Conservation (phyloP, 2,113 vertebrate genomes). For the Drymodes brunneopygia region DNA sequence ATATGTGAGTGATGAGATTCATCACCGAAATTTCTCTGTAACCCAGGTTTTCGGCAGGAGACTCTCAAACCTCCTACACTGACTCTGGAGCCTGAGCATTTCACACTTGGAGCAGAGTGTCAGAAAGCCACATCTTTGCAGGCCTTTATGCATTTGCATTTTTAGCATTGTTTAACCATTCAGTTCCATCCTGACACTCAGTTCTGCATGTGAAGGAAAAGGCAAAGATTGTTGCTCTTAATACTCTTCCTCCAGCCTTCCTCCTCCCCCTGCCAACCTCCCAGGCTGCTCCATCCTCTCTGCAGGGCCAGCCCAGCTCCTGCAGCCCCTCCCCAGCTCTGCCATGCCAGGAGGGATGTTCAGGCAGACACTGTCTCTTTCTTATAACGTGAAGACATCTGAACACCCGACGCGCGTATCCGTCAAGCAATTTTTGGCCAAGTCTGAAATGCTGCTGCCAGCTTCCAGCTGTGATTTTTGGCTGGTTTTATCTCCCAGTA, state of each 20-base stretch:
- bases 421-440: background rate
- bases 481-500: background rate
- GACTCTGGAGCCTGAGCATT: background rate
- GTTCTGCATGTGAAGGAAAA: background rate
- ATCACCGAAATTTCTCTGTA: background rate
- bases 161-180: background rate
- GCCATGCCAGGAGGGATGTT: accelerated
- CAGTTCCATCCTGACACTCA: background rate
- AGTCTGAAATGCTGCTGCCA: background rate
- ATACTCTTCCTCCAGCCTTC: background rate
- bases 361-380: background rate
- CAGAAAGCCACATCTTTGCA: background rate
- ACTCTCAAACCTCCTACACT: background rate
- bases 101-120: background rate
- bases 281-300: background rate
- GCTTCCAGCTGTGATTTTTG: conserved; percentile 36
- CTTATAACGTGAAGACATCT: background rate
- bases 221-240: background rate
- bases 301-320: background rate
- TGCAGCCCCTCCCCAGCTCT: background rate
- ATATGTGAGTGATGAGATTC: background rate
- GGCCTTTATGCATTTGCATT: background rate
- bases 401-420: background rate
- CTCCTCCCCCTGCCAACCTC: background rate
- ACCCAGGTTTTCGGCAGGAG: background rate